Evolutionary conservation across 2,113 vertebrate species (phyloP).

Genomic region (Microtus montanus): DNA sequence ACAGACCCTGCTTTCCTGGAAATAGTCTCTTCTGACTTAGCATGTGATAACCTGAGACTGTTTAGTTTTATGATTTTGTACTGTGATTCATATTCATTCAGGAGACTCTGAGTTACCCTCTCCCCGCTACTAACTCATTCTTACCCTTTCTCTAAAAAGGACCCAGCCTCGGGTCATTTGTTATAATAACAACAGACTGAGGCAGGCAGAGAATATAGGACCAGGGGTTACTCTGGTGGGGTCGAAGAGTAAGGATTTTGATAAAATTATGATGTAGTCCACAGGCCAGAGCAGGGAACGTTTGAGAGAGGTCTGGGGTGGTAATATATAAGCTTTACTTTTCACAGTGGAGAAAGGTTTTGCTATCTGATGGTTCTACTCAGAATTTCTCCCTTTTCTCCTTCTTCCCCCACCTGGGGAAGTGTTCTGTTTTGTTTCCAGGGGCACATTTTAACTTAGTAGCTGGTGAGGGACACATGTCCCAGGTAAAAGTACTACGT

Average conservation of each 20-base stretch:
- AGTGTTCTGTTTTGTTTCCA: not conserved
- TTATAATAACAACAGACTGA: not conserved
- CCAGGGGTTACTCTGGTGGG: not conserved
- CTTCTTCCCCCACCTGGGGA: not conserved
- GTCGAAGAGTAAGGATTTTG: not conserved
- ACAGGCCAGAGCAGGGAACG: not conserved
- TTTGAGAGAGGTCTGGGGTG: not conserved
- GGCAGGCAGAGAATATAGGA: not conserved
- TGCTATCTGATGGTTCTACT: conserved; percentile 45
- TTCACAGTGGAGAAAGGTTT: conserved; percentile 16
- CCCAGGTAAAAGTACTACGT: not conserved
- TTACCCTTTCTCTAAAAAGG: not conserved
- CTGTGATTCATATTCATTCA: not conserved
- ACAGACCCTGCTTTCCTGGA: not conserved
- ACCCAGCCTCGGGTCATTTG: not conserved
- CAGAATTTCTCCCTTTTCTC: not conserved
- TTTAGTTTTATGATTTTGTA: not conserved
- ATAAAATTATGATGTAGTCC: not conserved
- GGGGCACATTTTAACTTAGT: not conserved
- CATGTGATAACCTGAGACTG: not conserved
- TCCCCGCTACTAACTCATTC: not conserved
- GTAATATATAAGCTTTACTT: not conserved
- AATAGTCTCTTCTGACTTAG: not conserved
- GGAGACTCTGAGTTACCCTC: not conserved
- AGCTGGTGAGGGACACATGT: conserved; percentile 4